Evolutionary conservation across 1,140 invertebrate species (phyloP), one percentile per base, ranked within the genome.

Genomic region (Temnothorax nylanderi): DNA sequence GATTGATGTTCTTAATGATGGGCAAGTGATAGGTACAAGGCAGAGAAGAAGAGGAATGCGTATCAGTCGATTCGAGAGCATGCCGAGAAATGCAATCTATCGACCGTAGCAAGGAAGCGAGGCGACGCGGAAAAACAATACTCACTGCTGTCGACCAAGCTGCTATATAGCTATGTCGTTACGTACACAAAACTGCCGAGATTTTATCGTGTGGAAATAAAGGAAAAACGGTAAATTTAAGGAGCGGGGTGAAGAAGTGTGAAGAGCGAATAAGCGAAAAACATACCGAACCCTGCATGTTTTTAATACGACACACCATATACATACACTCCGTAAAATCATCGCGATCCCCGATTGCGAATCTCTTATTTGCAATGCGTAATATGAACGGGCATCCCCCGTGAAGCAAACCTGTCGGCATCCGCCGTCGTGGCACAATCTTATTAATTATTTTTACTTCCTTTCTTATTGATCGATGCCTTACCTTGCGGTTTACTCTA

Each of bases 81-180:
- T 74, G 44, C 71, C 76, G 67, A 87, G 89, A 89, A 91, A 87
- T 91, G 85, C 81, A 91, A 91, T 91, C 76, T 69, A 91, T 91
- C 87, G 90, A 91, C 85, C 87, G 88, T 89, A 91, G 82, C 81
- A 81, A 91, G 87, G 89, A 90, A 91, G 87, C 85, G 87, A 85
- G 76, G 71, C 87, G 87, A 91, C 84, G 87, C 89, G 89, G 81
- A 91, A 91, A 81, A 91, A 91, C 90, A 91, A 91, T 91, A 81
- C 87, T 54, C 56, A 41, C 47, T 41, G 37, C 51, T 69, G 21
- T 72, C 74, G 34, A 82, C 76, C 13, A 21, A 34, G 34, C 58
- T 56, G 44, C 34, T 47, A 37, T 7, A 26, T 1, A 26, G 26
- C 26, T 26, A 26, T 26, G 26, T 80, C 37, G 34, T 51, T 21